Percentiles rank a stretch among this genome's conserved stretches.
Conservation (phyloP, 2,797 vertebrate genomes). For the Glyptemys insculpta region DNA sequence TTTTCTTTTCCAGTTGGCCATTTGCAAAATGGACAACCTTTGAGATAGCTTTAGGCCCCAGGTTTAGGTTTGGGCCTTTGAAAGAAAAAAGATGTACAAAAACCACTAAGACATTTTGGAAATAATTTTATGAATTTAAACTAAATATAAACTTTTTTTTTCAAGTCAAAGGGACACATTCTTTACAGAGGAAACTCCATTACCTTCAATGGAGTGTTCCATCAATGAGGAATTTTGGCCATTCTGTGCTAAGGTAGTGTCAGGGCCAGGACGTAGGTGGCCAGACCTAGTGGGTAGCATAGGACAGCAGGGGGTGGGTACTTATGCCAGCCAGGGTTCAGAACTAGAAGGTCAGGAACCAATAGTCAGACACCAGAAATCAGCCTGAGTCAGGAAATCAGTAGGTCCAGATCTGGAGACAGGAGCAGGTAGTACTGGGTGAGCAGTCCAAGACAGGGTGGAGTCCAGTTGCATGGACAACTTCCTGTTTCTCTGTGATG, state of each 20-base stretch:
- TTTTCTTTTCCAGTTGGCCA: background rate
- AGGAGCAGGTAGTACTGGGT: too few species aligned
- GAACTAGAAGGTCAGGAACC: too few species aligned
- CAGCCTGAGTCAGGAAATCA: too few species aligned
- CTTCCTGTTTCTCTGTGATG: background rate
- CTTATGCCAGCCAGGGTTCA: too few species aligned
- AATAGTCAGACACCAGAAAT: too few species aligned
- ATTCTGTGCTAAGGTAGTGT: background rate
- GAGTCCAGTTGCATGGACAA: too few species aligned
- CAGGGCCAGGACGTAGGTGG: too few species aligned
- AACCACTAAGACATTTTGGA: background rate
- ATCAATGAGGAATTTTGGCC: background rate
- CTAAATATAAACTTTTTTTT: background rate
- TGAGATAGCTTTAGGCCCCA: background rate
- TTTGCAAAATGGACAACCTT: background rate
- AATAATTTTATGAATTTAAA: background rate
- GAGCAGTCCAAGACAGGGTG: too few species aligned
- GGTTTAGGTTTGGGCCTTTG: rapidly evolving
- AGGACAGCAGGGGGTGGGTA: too few species aligned
- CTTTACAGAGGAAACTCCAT: background rate
- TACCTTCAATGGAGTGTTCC: background rate
- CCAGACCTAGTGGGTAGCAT: too few species aligned
- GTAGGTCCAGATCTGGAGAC: too few species aligned
- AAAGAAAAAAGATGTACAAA: background rate
- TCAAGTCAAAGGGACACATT: background rate